Evolutionary conservation across 1,140 invertebrate genomes (phyloP).

Genomic region (Batillaria attramentaria): DNA sequence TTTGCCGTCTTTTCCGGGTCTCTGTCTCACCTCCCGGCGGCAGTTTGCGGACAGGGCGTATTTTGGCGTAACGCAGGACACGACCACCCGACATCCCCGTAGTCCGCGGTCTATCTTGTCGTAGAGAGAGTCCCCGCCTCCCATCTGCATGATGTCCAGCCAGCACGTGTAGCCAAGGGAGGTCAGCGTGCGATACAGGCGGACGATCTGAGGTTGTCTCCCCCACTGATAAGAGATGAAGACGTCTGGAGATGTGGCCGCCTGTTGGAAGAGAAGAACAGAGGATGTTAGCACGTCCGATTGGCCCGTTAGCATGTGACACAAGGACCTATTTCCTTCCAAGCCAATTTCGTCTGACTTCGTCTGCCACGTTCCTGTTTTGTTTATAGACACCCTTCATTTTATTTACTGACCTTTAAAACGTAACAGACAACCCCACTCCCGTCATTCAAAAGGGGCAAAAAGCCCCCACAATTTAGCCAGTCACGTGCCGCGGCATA

Average conservation of each 20-base stretch:
- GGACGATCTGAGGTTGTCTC: slow-evolving; percentile 63
- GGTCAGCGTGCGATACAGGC: slow-evolving; percentile 56
- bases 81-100: slow-evolving; percentile 58
- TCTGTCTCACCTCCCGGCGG: slow-evolving; percentile 61
- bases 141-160: slow-evolving; percentile 71
- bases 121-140: slow-evolving; percentile 68
- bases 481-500: too few relatives aligned
- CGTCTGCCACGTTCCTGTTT: too few relatives aligned
- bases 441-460: too few relatives aligned
- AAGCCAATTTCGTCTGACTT: too few relatives aligned
- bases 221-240: slow-evolving; percentile 71
- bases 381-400: too few relatives aligned
- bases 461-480: too few relatives aligned
- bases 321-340: too few relatives aligned
- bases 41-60: slow-evolving; percentile 67
- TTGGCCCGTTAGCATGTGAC: too few relatives aligned
- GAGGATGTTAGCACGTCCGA: neutral
- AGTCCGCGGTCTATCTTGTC: slow-evolving; percentile 69
- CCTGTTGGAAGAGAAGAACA: slow-evolving; percentile 16
- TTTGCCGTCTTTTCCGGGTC: too few relatives aligned
- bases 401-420: too few relatives aligned
- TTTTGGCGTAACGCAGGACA: slow-evolving; percentile 66
- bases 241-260: slow-evolving; percentile 48
- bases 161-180: slow-evolving; percentile 61
- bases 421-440: too few relatives aligned